Evolutionary conservation across 2,797 vertebrate genomes (phyloP).

Genomic region (Oophaga sylvatica): DNA sequence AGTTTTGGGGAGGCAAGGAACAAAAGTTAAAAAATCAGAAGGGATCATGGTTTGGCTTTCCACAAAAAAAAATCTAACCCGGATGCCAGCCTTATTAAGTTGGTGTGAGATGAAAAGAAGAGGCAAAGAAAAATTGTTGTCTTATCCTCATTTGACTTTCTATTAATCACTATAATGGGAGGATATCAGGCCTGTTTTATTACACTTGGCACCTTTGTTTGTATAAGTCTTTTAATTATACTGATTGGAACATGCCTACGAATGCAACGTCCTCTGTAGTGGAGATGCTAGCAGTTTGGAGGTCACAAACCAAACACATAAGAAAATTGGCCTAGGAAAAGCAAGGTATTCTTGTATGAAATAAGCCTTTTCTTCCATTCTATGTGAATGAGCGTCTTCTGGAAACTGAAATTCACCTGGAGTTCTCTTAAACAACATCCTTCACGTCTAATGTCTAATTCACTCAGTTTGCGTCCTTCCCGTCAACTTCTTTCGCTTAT

Average conservation of each 20-base stretch:
- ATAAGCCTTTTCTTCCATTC: background rate
- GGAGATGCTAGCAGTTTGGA: background rate
- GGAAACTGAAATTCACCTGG: background rate
- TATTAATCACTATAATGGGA: background rate
- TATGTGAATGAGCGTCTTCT: background rate
- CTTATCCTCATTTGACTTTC: constrained; percentile 7
- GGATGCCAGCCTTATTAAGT: no score
- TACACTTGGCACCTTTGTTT: constrained; percentile 7
- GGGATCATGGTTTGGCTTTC: no score
- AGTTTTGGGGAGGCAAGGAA: no score
- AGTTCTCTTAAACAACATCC: background rate
- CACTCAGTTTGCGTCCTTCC: background rate
- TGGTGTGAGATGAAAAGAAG: background rate
- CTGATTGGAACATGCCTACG: background rate
- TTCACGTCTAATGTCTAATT: background rate
- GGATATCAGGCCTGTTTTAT: background rate
- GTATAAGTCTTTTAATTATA: background rate
- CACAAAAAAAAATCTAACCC: no score
- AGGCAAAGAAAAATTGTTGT: background rate
- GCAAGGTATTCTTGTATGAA: background rate
- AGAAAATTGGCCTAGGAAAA: background rate
- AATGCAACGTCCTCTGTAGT: background rate
- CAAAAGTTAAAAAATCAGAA: no score
- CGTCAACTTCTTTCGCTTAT: background rate
- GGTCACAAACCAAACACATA: background rate